Evolutionary conservation across 1,140 invertebrate species (phyloP).

Genomic region (Reticulitermes speratus): DNA sequence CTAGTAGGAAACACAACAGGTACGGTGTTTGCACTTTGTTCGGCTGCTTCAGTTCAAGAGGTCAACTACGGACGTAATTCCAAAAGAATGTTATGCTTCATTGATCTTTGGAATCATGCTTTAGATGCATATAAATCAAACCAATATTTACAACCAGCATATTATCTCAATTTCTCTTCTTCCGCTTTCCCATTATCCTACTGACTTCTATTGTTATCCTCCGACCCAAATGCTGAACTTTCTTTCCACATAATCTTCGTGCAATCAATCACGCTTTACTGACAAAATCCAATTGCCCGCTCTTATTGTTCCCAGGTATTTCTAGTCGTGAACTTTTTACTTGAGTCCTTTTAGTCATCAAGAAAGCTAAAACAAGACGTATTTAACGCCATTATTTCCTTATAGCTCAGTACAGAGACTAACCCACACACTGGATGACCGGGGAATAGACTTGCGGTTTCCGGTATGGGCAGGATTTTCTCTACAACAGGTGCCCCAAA

Average conservation of each 20-base stretch:
- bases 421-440: no score
- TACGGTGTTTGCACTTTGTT: neutral
- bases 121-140: neutral
- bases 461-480: no score
- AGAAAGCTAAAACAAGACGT: no score
- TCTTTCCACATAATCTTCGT: neutral
- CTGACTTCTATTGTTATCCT: neutral
- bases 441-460: no score
- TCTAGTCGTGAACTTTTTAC: no score
- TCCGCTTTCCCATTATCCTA: neutral
- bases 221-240: neutral
- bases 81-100: neutral
- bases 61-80: neutral
- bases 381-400: no score
- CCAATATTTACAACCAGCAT: neutral
- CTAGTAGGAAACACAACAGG: neutral
- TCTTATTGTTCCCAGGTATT: no score
- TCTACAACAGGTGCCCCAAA: no score
- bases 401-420: no score
- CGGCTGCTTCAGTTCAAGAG: neutral
- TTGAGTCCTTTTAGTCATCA: no score
- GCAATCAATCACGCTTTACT: neutral
- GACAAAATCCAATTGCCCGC: neutral
- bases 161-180: neutral
- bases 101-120: neutral